phyloP scores from a whole-genome alignment of 2,888 invertebrate genomes.

The Amphiduros pacificus region DNA sequence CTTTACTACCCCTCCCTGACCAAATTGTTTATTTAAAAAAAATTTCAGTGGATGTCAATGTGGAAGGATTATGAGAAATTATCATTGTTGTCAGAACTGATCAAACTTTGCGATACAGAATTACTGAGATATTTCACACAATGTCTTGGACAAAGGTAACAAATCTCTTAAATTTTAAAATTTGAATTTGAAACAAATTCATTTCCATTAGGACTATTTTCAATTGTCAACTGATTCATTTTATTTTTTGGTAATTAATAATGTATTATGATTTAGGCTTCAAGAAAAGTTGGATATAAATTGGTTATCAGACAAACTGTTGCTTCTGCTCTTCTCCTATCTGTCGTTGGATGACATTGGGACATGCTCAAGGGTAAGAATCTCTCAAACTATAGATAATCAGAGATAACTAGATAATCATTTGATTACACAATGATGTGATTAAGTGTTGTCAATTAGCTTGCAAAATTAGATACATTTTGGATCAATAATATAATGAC shows the following conservation, averaged over 20 bases:
- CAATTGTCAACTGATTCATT: not conserved
- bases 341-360: slow-evolving; percentile 39
- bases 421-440: not conserved
- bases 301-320: slow-evolving; percentile 45
- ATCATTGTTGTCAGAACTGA: slow-evolving; percentile 40
- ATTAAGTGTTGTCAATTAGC: not conserved
- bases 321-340: slow-evolving; percentile 48
- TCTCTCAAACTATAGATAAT: not conserved
- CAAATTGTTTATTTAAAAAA: too few species aligned
- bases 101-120: slow-evolving; percentile 41
- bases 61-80: slow-evolving; percentile 52
- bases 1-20: too few species aligned
- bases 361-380: slow-evolving; percentile 37
- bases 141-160: slow-evolving; percentile 40
- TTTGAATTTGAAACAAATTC: too few species aligned
- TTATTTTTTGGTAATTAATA: not conserved
- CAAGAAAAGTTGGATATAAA: slow-evolving; percentile 44
- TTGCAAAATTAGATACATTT: not conserved
- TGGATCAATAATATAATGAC: not conserved
- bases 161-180: not conserved
- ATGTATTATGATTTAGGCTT: slow-evolving; percentile 32
- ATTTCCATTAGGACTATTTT: not conserved
- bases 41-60: slow-evolving; percentile 42
- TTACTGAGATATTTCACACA: slow-evolving; percentile 41
- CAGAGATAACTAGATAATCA: not conserved